Evolutionary conservation across 2,797 vertebrate genomes (phyloP), one percentile per base, ranked within the genome.

Genomic region (Parauchenoglanis ngamensis): DNA sequence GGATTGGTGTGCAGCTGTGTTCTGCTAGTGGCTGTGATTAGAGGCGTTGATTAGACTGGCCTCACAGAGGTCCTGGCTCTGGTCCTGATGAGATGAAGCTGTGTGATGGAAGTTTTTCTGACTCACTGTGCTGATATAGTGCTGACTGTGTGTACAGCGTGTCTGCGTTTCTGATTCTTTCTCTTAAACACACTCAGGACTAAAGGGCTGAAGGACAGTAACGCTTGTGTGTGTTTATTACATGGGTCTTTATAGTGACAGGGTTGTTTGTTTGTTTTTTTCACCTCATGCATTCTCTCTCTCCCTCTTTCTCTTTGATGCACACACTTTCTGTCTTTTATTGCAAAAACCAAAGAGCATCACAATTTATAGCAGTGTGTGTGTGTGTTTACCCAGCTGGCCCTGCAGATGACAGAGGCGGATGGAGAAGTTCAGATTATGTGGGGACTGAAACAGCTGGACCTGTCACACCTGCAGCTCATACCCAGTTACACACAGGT

Each of bases 371-470:
- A 76, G 13, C 28, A 2, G 67, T 70, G 67, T 40, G 68, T 72
- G 68, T 72, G 70, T 72, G 49, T 76, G 73, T 59, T 67, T 78
- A 17, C 7, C 28, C 75, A 85, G 84, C 84, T 85, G 84, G 84
- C 73, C 19, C 75, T 85, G 75, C 84, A 78, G 59, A 85, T 85
- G 59, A 65, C 17, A 8, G 84, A 85, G 46, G 75, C 67, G 13
- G 75, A 78, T 85, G 84, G 73, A 77, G 84, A 78, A 67, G 84
- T 85, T 85, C 84, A 67, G 44, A 65, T 85, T 78, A 85, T 46
- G 25, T 85, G 84, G 73, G 61, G 84, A 78, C 57, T 78, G 35
- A 13, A 67, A 77, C 59, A 85, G 49, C 46, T 78, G 46, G 49
- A 78, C 19, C 28, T 52, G 44, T 67, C 19, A 54, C 57, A 78